These are phyloP conservation scores for Gadus chalcogrammus DNA, from an alignment of 2,113 vertebrate species.

Conservation along the genomic window DNA sequence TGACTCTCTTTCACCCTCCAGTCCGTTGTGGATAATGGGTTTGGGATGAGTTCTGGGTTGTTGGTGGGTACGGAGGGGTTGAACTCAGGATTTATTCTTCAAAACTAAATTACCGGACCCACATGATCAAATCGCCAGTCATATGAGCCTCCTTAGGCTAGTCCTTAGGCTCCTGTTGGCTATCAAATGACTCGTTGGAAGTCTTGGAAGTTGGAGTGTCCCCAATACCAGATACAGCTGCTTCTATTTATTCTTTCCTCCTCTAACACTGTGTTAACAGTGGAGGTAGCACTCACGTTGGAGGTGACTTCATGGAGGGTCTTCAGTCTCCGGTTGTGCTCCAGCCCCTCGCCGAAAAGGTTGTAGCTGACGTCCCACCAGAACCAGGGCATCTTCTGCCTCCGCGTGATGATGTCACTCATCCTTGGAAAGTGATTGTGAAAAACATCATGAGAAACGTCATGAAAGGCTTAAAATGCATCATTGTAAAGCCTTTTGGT, in stretches of 20 bases:
- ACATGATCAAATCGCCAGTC: slow-evolving; percentile 1
- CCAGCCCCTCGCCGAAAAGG: slow-evolving; percentile 75
- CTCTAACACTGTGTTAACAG: background rate
- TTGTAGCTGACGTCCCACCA: slow-evolving; percentile 79
- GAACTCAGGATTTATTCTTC: background rate
- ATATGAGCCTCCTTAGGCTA: background rate
- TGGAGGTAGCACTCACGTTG: slow-evolving; percentile 58
- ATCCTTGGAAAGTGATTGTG: slow-evolving; percentile 70
- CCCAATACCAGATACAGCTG: no score
- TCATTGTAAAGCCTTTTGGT: no score
- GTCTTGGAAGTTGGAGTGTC: background rate
- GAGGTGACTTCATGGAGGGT: slow-evolving; percentile 86
- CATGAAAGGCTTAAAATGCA: no score
- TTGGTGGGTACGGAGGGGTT: background rate
- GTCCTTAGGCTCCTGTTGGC: background rate
- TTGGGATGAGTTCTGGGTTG: no score
- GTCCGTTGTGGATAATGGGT: no score
- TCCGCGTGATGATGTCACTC: slow-evolving; percentile 80
- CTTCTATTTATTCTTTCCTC: background rate
- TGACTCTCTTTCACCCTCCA: no score
- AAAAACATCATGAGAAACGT: background rate
- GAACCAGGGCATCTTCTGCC: slow-evolving; percentile 87
- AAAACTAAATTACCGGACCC: background rate
- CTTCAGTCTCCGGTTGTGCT: slow-evolving; percentile 78
- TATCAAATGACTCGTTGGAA: no score